Conservation (phyloP, 2,797 vertebrate genomes). For the Pipistrellus nathusii region DNA sequence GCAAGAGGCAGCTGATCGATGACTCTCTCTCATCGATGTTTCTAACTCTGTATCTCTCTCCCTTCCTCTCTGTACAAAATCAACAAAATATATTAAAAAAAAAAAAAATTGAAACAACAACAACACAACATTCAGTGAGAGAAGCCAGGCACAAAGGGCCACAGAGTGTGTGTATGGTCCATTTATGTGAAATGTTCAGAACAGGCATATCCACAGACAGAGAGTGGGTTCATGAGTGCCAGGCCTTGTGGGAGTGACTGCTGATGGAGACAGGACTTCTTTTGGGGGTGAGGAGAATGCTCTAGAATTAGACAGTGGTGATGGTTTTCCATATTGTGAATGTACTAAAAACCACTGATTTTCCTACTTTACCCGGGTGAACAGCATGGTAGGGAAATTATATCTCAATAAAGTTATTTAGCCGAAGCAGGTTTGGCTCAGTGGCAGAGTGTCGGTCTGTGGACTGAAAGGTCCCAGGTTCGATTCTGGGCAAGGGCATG, state of each 20-base stretch:
- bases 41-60: too few relatives aligned
- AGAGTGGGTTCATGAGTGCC: not conserved
- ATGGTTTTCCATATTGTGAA: too few relatives aligned
- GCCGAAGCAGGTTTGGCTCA: too few relatives aligned
- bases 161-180: fast-evolving
- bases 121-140: not conserved
- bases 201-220: not conserved
- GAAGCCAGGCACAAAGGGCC: not conserved
- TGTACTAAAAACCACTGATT: not conserved
- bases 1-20: too few relatives aligned
- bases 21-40: too few relatives aligned
- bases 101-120: too few relatives aligned
- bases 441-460: too few relatives aligned
- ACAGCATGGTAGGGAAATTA: not conserved
- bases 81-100: too few relatives aligned
- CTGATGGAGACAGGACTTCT: not conserved
- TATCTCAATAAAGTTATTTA: slow-evolving; percentile 7
- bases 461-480: too few relatives aligned
- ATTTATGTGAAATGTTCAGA: not conserved
- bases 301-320: not conserved
- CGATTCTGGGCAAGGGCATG: too few relatives aligned
- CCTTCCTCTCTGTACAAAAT: too few relatives aligned
- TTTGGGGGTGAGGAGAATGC: not conserved
- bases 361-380: not conserved
- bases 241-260: too few relatives aligned